Base-by-base conservation (phyloP, 2,797 vertebrate genomes). In the Macropodus opercularis region DNA sequence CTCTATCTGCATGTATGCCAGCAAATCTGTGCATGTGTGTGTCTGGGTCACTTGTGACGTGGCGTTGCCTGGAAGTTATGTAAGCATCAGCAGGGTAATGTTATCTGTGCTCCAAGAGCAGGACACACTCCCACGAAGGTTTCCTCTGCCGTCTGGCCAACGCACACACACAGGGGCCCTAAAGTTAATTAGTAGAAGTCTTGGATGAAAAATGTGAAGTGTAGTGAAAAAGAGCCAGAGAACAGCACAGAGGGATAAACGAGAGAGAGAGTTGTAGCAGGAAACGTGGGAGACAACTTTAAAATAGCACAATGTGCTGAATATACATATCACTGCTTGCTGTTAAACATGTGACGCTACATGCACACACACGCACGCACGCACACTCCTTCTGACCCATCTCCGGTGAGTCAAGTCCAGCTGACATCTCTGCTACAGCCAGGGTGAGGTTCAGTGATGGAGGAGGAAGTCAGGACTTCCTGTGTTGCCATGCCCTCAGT, bases 11-110 rank as follows among this genome's bases (percentile, higher is more conserved):
- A 41, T 67, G 31, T 44, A 32, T 54, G 13, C 39, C 21, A 49
- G 36, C 32, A 17, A n/a, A n/a, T 39, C 8, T 27, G 47, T 41
- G 55, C 26, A 26, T 49, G 32, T 31, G 49, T 69, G 67, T 56
- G 82, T 83, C 55, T 84, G 75, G 62, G 77, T 85, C 63, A 78
- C 75, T 57, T 63, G 65, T 88, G 86, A 87, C 75, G 83, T 87
- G 86, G 83, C 74, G 21, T 66, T 88, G 87, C 82, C 85, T 88
- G 76, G 86, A 88, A 85, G 83, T 89, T 90, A 90, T 85, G 83
- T 80, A 86, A 89, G 85, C 77, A 83, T 74, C 80, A 78, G 70
- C 80, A 50, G 82, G 75, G 86, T 86, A 87, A 86, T 83, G 81
- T 86, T 89, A 89, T 88, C 88, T 82, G 84, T 86, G 86, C 86